Evolutionary conservation across 2,888 invertebrate species (phyloP), one percentile per base, ranked within the genome.

Genomic region (Conops quadrifasciatus): DNA sequence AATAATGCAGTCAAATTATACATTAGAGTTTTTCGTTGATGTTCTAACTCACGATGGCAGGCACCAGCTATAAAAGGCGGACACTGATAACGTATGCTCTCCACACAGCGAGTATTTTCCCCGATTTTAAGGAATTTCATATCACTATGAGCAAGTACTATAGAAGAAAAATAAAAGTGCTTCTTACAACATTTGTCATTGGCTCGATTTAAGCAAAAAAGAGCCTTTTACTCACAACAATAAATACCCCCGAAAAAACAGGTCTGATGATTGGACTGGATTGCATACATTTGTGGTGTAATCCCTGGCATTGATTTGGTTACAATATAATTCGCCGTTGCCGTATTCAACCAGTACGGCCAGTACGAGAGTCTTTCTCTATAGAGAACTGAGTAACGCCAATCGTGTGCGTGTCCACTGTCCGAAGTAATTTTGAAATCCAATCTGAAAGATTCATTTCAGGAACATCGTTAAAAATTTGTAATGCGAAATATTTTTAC

Each of bases 351-450:
- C 77, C 91, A 87, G 77, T 89, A 87, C 0, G 92, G 92, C 85
- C 91, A 87, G 73, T 90, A 89, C 2, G 90, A 89, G 59, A 92
- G 85, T 75, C 87, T 86, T 80, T 93, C 92, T 3, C 80, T 88
- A 78, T 92, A 92, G 73, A 88, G 82, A 0, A 90, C 90, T 0
- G 89, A 88, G 79, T 93, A 93, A 76, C 89, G 89, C 92, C 92
- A 93, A 76, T 91, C 88, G 63, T 90, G 89, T 77, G 89, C 89
- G 80, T 90, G 90, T 2, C 91, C 91, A 74, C 88, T 88, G 81
- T 93, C 92, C 0, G 88, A 84, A 1, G 89, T 83, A 59, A 92
- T 88, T 75, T 87, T 87, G 79, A 92, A 92, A 78, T 89, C 87
- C 21, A 88, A 83, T 77, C 92, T 92, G 75, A 71, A 83, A 74